These are phyloP conservation scores for Brachionus rubens DNA, from an alignment of 1,140 invertebrate species.

Conservation along the genomic window DNA sequence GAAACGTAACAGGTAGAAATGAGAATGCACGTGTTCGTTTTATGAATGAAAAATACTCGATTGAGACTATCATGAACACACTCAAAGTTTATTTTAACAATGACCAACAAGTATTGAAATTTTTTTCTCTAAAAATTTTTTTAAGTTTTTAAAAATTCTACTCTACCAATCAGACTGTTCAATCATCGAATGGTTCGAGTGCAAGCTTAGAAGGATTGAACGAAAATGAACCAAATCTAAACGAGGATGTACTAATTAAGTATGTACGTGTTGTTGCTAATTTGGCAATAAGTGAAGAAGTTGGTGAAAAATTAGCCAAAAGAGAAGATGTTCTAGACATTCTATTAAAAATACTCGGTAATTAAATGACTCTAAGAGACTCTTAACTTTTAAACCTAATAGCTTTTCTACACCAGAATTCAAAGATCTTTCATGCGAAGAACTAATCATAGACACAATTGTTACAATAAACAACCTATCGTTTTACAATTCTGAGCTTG, in stretches of 20 bases:
- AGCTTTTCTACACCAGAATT: slow-evolving; percentile 49
- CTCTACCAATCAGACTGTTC: no score
- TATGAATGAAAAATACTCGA: slow-evolving; percentile 64
- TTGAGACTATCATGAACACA: slow-evolving; percentile 64
- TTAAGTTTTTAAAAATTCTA: not conserved
- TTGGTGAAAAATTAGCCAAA: slow-evolving; percentile 65
- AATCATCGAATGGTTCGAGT: not conserved
- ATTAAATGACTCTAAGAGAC: slow-evolving; percentile 48
- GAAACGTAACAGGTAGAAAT: slow-evolving; percentile 72
- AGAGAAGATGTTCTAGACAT: slow-evolving; percentile 59
- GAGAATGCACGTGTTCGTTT: slow-evolving; percentile 66
- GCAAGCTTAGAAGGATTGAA: not conserved
- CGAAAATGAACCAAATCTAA: not conserved
- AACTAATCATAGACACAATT: slow-evolving; percentile 66
- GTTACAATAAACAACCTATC: slow-evolving; percentile 70
- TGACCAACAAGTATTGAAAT: slow-evolving; percentile 52
- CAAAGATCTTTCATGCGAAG: slow-evolving; percentile 65
- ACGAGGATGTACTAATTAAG: slow-evolving; percentile 61
- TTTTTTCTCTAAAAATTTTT: not conserved
- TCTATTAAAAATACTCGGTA: slow-evolving; percentile 62
- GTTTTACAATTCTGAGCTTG: slow-evolving; percentile 61
- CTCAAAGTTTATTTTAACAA: slow-evolving; percentile 65
- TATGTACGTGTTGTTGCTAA: slow-evolving; percentile 71
- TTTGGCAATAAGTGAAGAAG: slow-evolving; percentile 69
- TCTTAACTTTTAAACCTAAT: slow-evolving; percentile 58